Base-by-base conservation (phyloP, 2,113 vertebrate genomes). In the Azemiops feae region DNA sequence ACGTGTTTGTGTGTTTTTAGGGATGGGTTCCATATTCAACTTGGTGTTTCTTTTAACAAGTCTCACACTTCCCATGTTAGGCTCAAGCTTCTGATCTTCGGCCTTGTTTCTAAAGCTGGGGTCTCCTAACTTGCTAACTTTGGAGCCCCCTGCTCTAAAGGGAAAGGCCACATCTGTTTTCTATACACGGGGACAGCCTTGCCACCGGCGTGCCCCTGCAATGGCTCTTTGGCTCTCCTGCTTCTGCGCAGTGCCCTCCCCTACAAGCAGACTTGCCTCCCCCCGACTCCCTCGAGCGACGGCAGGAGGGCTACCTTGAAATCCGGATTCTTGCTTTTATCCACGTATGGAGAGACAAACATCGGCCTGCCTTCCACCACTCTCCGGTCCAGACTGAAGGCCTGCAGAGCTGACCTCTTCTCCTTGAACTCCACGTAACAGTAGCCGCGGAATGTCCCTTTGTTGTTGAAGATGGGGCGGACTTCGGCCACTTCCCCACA, bases 341-440 rank as follows among this genome's bases (percentile, higher is more conserved):
- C 99, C 4, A 99, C 98, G 89, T 99, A 99, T 0, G 99, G 99
- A 1, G 99, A 99, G 10, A 99, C 99, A 93, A 99, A 99, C 99
- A 99, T 99, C 0, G 99, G 99, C 94, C 99, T 98, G 18, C 98
- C 98, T 5, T 98, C 98, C 81, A 99, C 96, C 0, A 96, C 96
- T 34, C 95, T 97, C 14, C 99, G 97, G 93, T 99, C 99, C 95
- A 99, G 87, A 93, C 97, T 97, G 91, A 99, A 97, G 0, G 99
- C 99, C 87, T 98, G 98, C 0, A 94, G 25, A 1, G 98, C 98
- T 0, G 98, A 96, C n/a, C 96, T 96, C 20, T 97, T 96, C 0
- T 98, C 98, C 91, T 97, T 96, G 93, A 99, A 99, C 95, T 99
- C 98, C 25, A 99, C 98, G 0, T 99, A 99, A 96, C 98, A 96